A percentile compares a stretch with the other conserved stretches of the same genome.
phyloP scores from a whole-genome alignment of 1,140 invertebrate species.

The Eubasilissa regina region DNA sequence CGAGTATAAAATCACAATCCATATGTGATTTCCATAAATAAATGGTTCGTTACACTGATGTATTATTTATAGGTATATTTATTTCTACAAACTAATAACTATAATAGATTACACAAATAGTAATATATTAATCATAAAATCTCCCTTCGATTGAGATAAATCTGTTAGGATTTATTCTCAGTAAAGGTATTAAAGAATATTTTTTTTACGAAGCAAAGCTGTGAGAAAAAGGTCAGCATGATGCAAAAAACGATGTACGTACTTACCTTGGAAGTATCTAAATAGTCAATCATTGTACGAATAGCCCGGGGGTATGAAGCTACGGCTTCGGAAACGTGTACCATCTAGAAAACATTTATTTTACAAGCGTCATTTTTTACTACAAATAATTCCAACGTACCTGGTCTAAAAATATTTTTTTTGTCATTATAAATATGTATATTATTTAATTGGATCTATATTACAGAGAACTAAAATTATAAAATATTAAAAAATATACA shows the following conservation, averaged over 20 bases:
- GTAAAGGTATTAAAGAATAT: not conserved
- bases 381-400: too few relatives aligned
- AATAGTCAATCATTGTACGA: conserved; percentile 21
- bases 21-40: too few relatives aligned
- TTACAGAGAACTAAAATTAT: too few relatives aligned
- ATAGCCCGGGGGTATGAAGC: not conserved
- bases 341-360: not conserved
- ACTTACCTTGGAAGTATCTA: not conserved
- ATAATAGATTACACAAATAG: too few relatives aligned
- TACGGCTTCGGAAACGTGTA: not conserved
- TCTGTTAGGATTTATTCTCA: not conserved
- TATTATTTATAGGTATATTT: too few relatives aligned
- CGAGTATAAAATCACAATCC: too few relatives aligned
- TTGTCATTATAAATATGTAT: too few relatives aligned
- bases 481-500: too few relatives aligned
- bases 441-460: too few relatives aligned
- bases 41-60: too few relatives aligned
- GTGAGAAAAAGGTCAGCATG: conserved; percentile 34
- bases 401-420: too few relatives aligned
- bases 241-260: conserved; percentile 19
- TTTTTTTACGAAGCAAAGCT: not conserved
- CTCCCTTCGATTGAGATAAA: conserved; percentile 11
- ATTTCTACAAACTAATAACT: too few relatives aligned
- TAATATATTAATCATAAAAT: not conserved
- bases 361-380: not conserved